Evolutionary conservation across 2,888 invertebrate species (phyloP), one percentile per base, ranked within the genome.

Genomic region (Dryobotodes eremita): DNA sequence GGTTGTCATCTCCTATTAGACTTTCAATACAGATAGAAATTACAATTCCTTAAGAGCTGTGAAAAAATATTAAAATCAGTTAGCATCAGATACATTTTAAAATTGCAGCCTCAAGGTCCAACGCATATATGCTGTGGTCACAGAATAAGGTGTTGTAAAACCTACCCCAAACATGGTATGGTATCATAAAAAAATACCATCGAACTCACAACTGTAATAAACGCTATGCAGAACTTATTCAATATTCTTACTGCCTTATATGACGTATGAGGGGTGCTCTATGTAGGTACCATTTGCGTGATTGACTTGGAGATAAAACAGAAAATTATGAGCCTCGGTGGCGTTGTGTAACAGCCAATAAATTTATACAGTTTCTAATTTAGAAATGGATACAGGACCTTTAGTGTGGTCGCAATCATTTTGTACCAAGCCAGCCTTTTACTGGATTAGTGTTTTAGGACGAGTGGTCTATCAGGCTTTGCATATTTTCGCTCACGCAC

Each of bases 321-420:
- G 85, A 83, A 84, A 89, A 91, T 91, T 90, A 91, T 91, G 89
- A 90, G 86, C 80, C 78, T 80, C 86, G 36, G 79, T 84, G 86
- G 84, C 83, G 83, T 81, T 82, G 71, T 75, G 83, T 86, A 80
- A 87, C 85, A 85, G 88, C 88, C 89, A 88, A 90, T 91, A 91
- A 92, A 92, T 87, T 81, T 90, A 90, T 91, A 89, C 85, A 84
- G 89, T 83, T 88, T 90, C 89, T 92, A 90, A 92, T 92, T 91
- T 91, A 85, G 86, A 91, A 92, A 92, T 92, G 92, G 92, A 90
- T 85, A 79, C 86, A 84, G 86, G 77, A 83, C 79, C 81, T 77
- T 83, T 74, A 75, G 75, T 81, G 74, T 64, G 70, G 76, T 68
- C 66, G 76, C 80, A 75, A 84, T 89, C 82, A 80, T 81, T 84